Base-by-base conservation (phyloP, 2,888 invertebrate species). In the Ariolimax columbianus region DNA sequence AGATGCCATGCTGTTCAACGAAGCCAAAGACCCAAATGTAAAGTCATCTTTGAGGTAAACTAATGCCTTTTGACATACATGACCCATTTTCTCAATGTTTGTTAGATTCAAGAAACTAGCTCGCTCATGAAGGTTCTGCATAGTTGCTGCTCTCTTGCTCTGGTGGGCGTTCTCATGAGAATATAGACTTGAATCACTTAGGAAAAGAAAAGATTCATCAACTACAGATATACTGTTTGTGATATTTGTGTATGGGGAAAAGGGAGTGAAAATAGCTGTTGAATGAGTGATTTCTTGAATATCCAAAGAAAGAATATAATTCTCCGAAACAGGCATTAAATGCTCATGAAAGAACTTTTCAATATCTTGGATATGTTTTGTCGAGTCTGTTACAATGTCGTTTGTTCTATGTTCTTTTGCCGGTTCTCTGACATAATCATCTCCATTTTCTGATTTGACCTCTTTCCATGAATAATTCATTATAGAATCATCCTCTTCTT, bases 21-120 rank as follows among this genome's bases (percentile, higher is more conserved):
- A 85, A 59, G 72, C 77, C 70, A 87, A 51, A 40, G 88, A 88
- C 6, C 88, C 87, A 26, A 84, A 86, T 36, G 84, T 86, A 51
- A 86, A 78, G 59, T 88, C 88, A 47, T 84, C 85, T 47, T 86
- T 84, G 33, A 88, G 77, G 43, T 86, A 87, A 47, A 78, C 23
- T 43, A 88, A 73, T 26, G 87, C 88, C 72, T 81, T 83, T 66
- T 87, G 88, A 75, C 87, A 86, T 14, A 85, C 88, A 19, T 70
- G 43, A 40, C 86, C 77, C 33, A 88, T 59, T n/a, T 82, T 84
- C 63, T 40, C 68, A 38, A 80, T 78, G 17, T 80, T 63, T 9
- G 87, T 86, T n/a, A 87, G 85, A 77, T 86, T 78, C 17, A 86
- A 55, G 77, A 87, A 87, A 75, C 86, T 86, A 30, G 68, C 40